Conservation (phyloP, 2,888 invertebrate species). For the Chrysolina americana region DNA sequence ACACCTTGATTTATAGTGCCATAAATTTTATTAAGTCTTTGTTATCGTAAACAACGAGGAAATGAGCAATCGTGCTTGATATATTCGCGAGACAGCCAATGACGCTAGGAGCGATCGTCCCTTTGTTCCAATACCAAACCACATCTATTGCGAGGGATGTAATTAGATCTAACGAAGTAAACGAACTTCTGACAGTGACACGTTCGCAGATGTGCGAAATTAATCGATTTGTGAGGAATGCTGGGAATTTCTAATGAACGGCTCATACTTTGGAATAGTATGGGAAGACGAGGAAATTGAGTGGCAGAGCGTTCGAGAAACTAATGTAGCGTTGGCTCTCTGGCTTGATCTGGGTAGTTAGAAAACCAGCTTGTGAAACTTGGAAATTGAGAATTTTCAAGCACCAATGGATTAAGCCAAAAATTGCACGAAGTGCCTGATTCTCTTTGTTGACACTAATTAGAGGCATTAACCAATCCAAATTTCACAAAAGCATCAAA, state of each 20-base stretch:
- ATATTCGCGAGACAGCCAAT: not conserved
- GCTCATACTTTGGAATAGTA: not conserved
- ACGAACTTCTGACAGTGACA: constrained; percentile 6
- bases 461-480: no score
- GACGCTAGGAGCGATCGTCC: not conserved
- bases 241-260: constrained; percentile 6
- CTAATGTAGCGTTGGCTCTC: no score
- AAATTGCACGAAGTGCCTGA: no score
- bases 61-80: constrained; percentile 18
- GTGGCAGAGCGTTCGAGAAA: not conserved
- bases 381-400: no score
- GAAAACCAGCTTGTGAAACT: no score
- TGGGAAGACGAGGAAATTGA: no score
- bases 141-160: not conserved
- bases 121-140: constrained; percentile 6
- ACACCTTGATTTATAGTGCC: constrained; percentile 4
- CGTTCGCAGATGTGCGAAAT: not conserved
- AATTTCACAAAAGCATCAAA: no score
- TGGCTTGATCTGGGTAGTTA: no score
- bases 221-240: not conserved
- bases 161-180: constrained; percentile 16
- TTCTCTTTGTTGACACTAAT: no score
- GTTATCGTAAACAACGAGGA: constrained; percentile 13
- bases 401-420: no score
- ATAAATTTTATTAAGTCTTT: constrained; percentile 23